Evolutionary conservation across 2,797 vertebrate species (phyloP).

Genomic region (Brotula barbata): DNA sequence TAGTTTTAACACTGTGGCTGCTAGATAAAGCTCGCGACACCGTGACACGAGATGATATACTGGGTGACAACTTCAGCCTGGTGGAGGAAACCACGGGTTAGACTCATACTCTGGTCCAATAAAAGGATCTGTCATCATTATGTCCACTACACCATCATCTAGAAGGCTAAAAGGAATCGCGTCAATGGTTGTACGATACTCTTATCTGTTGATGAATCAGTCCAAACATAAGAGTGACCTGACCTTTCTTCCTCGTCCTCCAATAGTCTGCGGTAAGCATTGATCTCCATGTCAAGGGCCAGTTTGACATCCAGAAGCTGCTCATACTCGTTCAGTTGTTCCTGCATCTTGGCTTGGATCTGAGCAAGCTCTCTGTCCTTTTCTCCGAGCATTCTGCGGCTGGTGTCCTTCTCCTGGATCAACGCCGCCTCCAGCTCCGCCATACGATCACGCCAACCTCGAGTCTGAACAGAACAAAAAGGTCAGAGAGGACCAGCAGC

Average conservation of each 20-base stretch:
- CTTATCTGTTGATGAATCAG: too few relatives aligned
- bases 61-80: slow-evolving; percentile 87
- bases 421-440: slow-evolving; percentile 84
- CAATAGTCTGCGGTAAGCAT: slow-evolving; percentile 88
- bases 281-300: slow-evolving; percentile 93
- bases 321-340: slow-evolving; percentile 86
- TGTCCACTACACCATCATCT: too few relatives aligned
- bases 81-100: background rate
- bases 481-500: background rate
- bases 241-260: slow-evolving; percentile 94
- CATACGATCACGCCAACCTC: slow-evolving; percentile 84
- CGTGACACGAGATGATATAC: slow-evolving; percentile 84
- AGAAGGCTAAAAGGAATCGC: too few relatives aligned
- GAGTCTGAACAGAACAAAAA: slow-evolving; percentile 69
- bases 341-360: slow-evolving; percentile 84
- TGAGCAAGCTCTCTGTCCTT: slow-evolving; percentile 84
- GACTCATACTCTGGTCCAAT: too few relatives aligned
- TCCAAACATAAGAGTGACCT: slow-evolving; percentile 8
- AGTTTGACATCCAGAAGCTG: slow-evolving; percentile 92
- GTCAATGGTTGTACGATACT: too few relatives aligned
- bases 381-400: slow-evolving; percentile 76
- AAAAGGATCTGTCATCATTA: too few relatives aligned
- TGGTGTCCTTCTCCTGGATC: slow-evolving; percentile 81
- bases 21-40: slow-evolving; percentile 87
- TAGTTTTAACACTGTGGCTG: slow-evolving; percentile 81